Percentiles rank a stretch among this genome's conserved stretches.
Evolutionary conservation across 2,797 vertebrate species (phyloP).

Genomic region (Scleropages formosus): DNA sequence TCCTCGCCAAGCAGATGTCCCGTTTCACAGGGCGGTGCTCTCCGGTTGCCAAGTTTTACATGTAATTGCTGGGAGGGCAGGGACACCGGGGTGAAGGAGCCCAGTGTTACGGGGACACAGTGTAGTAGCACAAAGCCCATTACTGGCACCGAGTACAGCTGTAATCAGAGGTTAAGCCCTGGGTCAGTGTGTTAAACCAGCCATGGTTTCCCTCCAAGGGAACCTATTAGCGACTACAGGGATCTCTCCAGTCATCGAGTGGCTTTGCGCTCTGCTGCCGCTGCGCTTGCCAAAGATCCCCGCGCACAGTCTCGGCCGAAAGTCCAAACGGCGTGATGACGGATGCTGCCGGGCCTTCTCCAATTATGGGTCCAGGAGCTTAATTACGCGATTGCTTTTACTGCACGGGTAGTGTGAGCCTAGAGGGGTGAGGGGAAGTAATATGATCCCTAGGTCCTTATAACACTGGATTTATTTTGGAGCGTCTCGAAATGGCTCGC

Average conservation of each 20-base stretch:
- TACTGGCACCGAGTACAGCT: not conserved
- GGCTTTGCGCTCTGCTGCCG: not conserved
- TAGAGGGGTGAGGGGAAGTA: constrained; percentile 28
- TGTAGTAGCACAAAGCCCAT: not conserved
- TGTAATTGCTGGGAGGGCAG: constrained; percentile 4
- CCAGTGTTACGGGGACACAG: not conserved
- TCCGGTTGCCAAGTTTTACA: not conserved
- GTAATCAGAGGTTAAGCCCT: constrained; percentile 7
- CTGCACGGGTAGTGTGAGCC: constrained; percentile 27
- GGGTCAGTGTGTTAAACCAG: constrained; percentile 61
- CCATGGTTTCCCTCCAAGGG: constrained; percentile 60
- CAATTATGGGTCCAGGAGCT: constrained; percentile 64
- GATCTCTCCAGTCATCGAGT: not conserved
- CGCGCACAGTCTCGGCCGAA: constrained; percentile 28
- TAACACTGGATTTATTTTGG: constrained; percentile 69
- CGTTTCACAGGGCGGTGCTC: not conserved
- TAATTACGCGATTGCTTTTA: constrained; percentile 63
- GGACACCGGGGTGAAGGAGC: not conserved
- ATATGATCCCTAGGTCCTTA: constrained; percentile 55
- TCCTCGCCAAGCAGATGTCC: constrained; percentile 17
- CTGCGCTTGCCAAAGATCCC: constrained; percentile 7
- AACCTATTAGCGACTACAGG: not conserved
- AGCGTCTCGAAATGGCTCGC: constrained; percentile 61
- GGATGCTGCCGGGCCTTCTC: constrained; percentile 57
- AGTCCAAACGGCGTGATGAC: constrained; percentile 61